These are phyloP conservation scores for Diachasma alloeum DNA, from an alignment of 1,140 invertebrate genomes.

Conservation along the genomic window DNA sequence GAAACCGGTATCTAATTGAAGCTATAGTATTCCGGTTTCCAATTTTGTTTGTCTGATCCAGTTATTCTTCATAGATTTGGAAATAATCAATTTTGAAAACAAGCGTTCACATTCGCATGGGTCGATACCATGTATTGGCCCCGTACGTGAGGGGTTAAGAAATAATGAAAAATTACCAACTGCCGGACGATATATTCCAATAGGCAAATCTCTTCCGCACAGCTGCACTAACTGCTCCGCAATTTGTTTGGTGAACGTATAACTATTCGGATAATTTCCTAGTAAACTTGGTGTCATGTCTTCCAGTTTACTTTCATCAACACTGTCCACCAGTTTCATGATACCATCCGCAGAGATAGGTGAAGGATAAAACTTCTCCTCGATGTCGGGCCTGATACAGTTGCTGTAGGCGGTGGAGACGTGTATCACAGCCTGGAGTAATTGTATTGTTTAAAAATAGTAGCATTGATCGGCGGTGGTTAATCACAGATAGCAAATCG, in stretches of 20 bases:
- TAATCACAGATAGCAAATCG: neutral
- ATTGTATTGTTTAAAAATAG: slow-evolving; percentile 10
- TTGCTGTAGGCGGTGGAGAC: slow-evolving; percentile 76
- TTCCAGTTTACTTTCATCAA: slow-evolving; percentile 63
- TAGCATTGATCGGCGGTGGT: neutral
- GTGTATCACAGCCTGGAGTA: slow-evolving; percentile 68
- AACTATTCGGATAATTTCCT: slow-evolving; percentile 71
- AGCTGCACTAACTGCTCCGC: slow-evolving; percentile 69
- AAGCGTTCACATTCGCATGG: no score
- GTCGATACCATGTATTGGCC: no score
- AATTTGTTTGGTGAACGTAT: slow-evolving; percentile 71
- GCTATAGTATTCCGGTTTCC: no score
- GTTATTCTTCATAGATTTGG: no score
- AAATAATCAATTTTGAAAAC: no score
- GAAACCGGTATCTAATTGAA: no score
- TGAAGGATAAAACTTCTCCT: slow-evolving; percentile 67
- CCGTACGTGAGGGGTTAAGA: no score
- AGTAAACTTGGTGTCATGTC: slow-evolving; percentile 63
- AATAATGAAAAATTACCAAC: slow-evolving; percentile 70
- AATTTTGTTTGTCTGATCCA: no score
- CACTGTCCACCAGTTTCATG: slow-evolving; percentile 57
- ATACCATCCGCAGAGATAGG: slow-evolving; percentile 55
- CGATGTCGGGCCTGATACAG: slow-evolving; percentile 67
- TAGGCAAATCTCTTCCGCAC: slow-evolving; percentile 66
- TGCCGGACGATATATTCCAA: slow-evolving; percentile 70